Percentiles rank a stretch among this genome's conserved stretches.
phyloP scores from a whole-genome alignment of 2,113 vertebrate species.

The Dasyurus viverrinus region DNA sequence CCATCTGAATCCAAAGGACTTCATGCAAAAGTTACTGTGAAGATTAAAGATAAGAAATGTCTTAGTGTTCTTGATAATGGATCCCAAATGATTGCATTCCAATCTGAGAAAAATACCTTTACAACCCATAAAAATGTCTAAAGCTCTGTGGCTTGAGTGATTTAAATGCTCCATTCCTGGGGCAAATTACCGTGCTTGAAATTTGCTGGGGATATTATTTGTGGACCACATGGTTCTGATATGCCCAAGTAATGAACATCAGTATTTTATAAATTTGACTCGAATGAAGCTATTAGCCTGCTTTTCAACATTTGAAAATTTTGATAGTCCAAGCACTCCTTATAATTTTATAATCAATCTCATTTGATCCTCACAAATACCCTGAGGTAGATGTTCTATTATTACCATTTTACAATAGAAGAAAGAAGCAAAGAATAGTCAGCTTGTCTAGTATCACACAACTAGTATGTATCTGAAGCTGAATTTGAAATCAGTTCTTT shows the following conservation, averaged over 20 bases:
- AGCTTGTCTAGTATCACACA: too few species aligned
- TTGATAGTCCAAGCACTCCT: not conserved
- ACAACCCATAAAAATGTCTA: not conserved
- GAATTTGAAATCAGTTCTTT: too few species aligned
- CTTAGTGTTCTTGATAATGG: not conserved
- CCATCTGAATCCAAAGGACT: not conserved
- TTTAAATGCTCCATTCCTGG: not conserved
- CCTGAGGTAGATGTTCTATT: too few species aligned
- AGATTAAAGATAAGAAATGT: not conserved
- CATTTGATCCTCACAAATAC: too few species aligned
- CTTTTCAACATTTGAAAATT: not conserved
- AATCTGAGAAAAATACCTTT: not conserved
- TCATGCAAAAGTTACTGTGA: not conserved
- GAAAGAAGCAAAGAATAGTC: too few species aligned
- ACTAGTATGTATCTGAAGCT: too few species aligned
- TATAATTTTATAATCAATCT: too few species aligned
- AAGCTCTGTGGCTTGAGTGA: not conserved
- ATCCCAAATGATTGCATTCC: not conserved
- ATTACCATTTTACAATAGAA: too few species aligned
- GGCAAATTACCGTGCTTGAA: not conserved
- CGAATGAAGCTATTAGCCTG: not conserved
- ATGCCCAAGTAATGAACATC: not conserved
- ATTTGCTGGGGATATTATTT: not conserved
- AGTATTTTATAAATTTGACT: not conserved
- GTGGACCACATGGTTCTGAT: not conserved